phyloP scores from a whole-genome alignment of 2,113 vertebrate genomes.

The Ivindomyrus marchei region DNA sequence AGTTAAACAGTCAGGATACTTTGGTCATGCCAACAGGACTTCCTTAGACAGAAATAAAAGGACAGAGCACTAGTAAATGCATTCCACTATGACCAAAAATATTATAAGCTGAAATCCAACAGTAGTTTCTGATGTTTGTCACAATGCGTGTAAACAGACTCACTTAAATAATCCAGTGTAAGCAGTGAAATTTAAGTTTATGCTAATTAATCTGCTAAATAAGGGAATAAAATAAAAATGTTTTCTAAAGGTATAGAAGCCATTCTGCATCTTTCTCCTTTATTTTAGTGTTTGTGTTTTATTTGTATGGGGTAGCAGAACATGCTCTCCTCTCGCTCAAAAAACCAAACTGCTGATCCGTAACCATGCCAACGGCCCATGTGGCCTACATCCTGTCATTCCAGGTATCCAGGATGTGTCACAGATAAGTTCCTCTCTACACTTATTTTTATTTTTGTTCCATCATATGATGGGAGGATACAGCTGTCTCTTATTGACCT shows the following conservation, averaged over 20 bases:
- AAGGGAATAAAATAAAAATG: neutral
- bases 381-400: neutral
- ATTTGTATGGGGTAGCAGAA: neutral
- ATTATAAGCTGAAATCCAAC: neutral
- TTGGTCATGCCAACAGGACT: neutral
- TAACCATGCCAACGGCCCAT: slow-evolving; percentile 10
- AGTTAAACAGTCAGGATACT: neutral
- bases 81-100: neutral
- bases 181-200: neutral
- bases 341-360: neutral
- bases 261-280: neutral
- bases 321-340: neutral
- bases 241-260: neutral
- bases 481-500: neutral
- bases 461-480: neutral
- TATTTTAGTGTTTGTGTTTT: neutral
- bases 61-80: neutral
- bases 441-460: neutral
- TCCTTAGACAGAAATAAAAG: neutral
- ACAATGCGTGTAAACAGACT: neutral
- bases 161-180: neutral
- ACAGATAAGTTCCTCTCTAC: neutral
- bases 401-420: neutral
- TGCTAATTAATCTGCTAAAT: neutral
- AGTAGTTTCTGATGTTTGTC: neutral